phyloP scores from a whole-genome alignment of 2,888 invertebrate genomes.

The Lepidocyrtinus sp. region DNA sequence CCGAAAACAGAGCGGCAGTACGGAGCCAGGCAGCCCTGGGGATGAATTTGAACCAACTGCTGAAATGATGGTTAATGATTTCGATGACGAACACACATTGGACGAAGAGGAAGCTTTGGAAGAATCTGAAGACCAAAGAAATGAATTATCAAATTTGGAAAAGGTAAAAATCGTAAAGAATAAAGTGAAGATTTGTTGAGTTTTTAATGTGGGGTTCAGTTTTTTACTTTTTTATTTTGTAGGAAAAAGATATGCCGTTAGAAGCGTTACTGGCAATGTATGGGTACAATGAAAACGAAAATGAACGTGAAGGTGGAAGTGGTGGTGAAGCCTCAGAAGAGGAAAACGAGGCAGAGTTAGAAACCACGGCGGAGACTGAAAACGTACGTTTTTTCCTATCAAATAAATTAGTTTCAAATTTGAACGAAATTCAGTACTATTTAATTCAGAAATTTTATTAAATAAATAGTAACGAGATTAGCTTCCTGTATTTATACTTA shows the following conservation, averaged over 20 bases:
- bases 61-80: constrained; percentile 98
- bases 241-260: constrained; percentile 96
- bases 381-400: too few relatives aligned
- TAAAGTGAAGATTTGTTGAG: not conserved
- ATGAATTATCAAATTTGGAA: constrained; percentile 90
- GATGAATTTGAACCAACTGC: constrained; percentile 89
- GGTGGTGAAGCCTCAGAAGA: constrained; percentile 72
- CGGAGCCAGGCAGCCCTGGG: constrained; percentile 65
- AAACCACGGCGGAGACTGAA: constrained; percentile 21
- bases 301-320: constrained; percentile 62
- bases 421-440: too few relatives aligned
- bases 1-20: constrained; percentile 29
- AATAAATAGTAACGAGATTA: too few relatives aligned
- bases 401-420: too few relatives aligned
- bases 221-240: constrained; percentile 22
- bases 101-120: constrained; percentile 98
- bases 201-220: not conserved
- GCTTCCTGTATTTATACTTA: too few relatives aligned
- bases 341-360: constrained; percentile 60
- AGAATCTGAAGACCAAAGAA: constrained; percentile 89
- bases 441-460: too few relatives aligned
- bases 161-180: constrained; percentile 74
- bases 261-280: constrained; percentile 94
- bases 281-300: constrained; percentile 77
- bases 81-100: constrained; percentile 96